Percentiles rank a stretch among this genome's conserved stretches.
These are phyloP conservation scores for Grantiella picta DNA, from an alignment of 2,113 vertebrate species.

Conservation along the genomic window DNA sequence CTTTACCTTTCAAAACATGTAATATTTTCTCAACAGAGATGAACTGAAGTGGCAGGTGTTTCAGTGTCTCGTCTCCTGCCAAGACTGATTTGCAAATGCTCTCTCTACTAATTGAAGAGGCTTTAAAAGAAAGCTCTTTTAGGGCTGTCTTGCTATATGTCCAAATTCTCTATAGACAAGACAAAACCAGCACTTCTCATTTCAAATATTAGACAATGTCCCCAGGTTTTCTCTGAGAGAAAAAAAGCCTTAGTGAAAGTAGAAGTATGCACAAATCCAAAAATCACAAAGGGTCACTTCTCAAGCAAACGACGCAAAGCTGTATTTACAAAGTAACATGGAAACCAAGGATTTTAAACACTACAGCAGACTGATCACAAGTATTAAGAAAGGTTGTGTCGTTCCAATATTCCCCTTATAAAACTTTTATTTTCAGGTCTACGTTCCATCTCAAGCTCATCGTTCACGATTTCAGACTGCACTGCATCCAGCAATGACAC, in stretches of 20 bases:
- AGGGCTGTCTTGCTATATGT: not conserved
- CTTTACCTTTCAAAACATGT: not conserved
- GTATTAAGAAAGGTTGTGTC: not conserved
- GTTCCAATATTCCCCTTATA: not conserved
- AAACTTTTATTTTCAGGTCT: not conserved
- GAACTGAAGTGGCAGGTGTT: slow-evolving; percentile 1
- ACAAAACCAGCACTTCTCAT: not conserved
- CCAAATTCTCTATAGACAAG: not conserved
- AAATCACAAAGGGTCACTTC: not conserved
- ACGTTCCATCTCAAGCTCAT: not conserved
- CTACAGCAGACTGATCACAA: not conserved
- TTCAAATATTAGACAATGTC: not conserved
- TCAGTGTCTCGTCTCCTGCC: not conserved
- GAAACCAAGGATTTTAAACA: slow-evolving; percentile 37
- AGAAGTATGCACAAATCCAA: not conserved
- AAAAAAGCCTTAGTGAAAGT: not conserved
- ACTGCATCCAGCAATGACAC: not conserved
- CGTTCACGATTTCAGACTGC: accelerated
- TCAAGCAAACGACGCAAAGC: not conserved
- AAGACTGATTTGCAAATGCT: not conserved
- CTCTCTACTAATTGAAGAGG: not conserved
- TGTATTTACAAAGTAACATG: slow-evolving; percentile 41
- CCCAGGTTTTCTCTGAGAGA: not conserved
- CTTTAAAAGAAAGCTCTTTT: not conserved
- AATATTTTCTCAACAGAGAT: slow-evolving; percentile 9